These are phyloP conservation scores for Masnerella sp. DNA, from an alignment of 2,888 invertebrate species.

Conservation along the genomic window DNA sequence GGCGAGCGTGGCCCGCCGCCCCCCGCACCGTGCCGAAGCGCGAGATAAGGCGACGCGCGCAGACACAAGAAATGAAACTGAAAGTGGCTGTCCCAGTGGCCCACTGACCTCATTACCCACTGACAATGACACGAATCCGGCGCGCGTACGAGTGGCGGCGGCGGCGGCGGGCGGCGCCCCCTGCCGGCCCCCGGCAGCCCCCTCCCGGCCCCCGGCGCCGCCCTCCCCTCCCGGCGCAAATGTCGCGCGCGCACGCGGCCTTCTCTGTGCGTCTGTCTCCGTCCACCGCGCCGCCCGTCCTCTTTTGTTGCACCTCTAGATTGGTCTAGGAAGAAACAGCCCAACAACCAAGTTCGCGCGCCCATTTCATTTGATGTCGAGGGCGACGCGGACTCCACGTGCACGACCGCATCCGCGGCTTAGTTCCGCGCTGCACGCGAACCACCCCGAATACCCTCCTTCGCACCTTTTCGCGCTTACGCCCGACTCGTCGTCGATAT, in stretches of 20 bases:
- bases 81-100: constrained; percentile 80
- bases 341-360: constrained; percentile 6
- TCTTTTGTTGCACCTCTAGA: constrained; percentile 37
- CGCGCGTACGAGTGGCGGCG: constrained; percentile 34
- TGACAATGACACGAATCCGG: constrained; percentile 79
- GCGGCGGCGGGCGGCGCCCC: constrained; percentile 45
- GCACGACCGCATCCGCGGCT: too few species aligned
- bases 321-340: constrained; percentile 39
- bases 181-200: constrained; percentile 59
- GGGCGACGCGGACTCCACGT: constrained; percentile 31
- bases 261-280: constrained; percentile 73
- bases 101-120: constrained; percentile 83
- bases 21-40: constrained; percentile 21
- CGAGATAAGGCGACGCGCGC: constrained; percentile 70
- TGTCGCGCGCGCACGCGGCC: constrained; percentile 66
- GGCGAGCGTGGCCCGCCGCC: too few species aligned
- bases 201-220: constrained; percentile 46
- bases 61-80: constrained; percentile 76
- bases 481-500: too few species aligned
- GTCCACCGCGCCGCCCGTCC: constrained; percentile 34
- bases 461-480: too few species aligned
- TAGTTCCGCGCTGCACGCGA: too few species aligned
- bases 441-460: too few species aligned
- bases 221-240: constrained; percentile 68
- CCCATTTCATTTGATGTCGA: constrained; percentile 20